phyloP scores from a whole-genome alignment of 2,888 invertebrate species.

The Lasioglossum pauxillum region DNA sequence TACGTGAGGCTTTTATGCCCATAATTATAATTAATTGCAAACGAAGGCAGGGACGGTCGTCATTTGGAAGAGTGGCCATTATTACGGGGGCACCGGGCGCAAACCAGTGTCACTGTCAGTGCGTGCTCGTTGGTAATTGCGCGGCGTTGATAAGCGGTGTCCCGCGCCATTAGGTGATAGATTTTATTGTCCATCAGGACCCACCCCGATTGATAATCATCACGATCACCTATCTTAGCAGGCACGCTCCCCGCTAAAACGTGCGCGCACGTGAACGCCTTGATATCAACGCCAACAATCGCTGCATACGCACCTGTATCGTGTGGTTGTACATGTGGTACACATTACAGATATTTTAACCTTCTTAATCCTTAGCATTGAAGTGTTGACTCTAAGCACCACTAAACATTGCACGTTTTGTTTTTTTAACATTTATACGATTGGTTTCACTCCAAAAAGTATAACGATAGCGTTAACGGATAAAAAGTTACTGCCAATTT shows the following conservation, averaged over 20 bases:
- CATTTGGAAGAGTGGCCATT: constrained; percentile 58
- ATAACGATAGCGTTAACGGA: too few species aligned
- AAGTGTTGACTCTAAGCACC: too few species aligned
- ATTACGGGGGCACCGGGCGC: constrained; percentile 41
- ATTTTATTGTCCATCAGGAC: constrained; percentile 68
- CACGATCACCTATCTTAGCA: constrained; percentile 61
- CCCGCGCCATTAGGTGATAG: constrained; percentile 66
- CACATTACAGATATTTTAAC: not conserved
- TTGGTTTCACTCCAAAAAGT: too few species aligned
- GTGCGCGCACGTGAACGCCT: constrained; percentile 61
- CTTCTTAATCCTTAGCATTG: too few species aligned
- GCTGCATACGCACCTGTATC: constrained; percentile 46
- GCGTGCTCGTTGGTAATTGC: constrained; percentile 69
- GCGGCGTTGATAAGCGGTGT: constrained; percentile 64
- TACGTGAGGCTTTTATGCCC: constrained; percentile 53
- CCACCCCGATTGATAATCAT: constrained; percentile 66
- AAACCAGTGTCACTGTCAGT: constrained; percentile 69
- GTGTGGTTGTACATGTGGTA: not conserved
- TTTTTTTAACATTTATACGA: too few species aligned
- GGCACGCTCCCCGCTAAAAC: constrained; percentile 44
- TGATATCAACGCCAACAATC: constrained; percentile 59
- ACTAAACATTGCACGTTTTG: too few species aligned
- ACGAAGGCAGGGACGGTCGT: constrained; percentile 32
- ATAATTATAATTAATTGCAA: constrained; percentile 67
- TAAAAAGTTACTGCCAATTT: too few species aligned